Evolutionary conservation across 1,140 invertebrate species (phyloP), one percentile per base, ranked within the genome.

Genomic region (Nephila pilipes): DNA sequence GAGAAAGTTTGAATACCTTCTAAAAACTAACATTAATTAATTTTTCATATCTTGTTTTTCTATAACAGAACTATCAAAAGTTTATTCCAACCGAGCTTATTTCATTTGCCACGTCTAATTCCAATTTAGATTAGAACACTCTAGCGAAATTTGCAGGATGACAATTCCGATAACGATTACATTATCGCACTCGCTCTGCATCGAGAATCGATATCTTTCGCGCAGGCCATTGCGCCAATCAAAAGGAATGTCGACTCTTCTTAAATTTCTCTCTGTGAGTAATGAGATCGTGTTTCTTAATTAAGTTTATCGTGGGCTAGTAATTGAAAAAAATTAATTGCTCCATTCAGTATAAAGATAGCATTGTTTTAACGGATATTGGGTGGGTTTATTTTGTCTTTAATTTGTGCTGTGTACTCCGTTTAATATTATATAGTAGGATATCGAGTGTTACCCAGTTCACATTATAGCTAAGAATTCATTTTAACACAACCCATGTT

Each of bases 311-410:
- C 69, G 69, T 75, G 69, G 29, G 18, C 29, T 36, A 32, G 69
- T 75, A 75, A 75, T 75, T 75, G 69, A 75, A 75, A 75, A 75
- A 75, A 75, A 75, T 75, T 75, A 75, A 75, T 75, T 75, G 69
- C 69, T 75, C 69, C 29, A 75, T 75, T 75, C 69, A 29, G 29
- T 29, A 75, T 75, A 75, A 75, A 36, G 69, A 75, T 75, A 75
- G 69, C 69, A 75, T 75, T 75, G 69, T 75, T 75, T 36, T 75
- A 75, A 75, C 32, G 69, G 69, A 75, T 75, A 75, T 75, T 75
- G 29, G 69, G 32, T 36, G 69, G 29, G 29, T 36, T 75, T 75
- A 75, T 75, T 75, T 75, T 29, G 12, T 29, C 32, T 29, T 75
- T 75, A 75, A 75, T 75, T 75, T 75, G 69, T 75, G 25, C 29